phyloP scores from a whole-genome alignment of 2,797 vertebrate species.

The Apogon hyalosoma region DNA sequence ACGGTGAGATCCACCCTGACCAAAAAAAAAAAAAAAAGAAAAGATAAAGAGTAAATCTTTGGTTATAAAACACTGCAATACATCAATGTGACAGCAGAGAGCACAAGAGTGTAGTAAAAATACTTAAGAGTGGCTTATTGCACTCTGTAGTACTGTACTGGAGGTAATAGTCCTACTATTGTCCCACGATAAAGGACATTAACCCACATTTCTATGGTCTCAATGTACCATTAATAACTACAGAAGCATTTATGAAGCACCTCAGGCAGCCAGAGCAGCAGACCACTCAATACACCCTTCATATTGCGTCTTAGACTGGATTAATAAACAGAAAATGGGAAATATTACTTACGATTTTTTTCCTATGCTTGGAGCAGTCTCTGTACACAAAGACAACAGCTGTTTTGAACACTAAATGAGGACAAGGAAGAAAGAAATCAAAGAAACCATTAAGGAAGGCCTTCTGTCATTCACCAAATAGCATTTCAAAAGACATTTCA shows the following conservation, averaged over 20 bases:
- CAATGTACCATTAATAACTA: constrained; percentile 1
- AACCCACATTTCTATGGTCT: constrained; percentile 30
- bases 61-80: constrained; percentile 27
- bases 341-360: constrained; percentile 89
- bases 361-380: constrained; percentile 96
- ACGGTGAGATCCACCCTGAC: constrained; percentile 92
- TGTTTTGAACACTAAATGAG: constrained; percentile 92
- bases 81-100: constrained; percentile 3
- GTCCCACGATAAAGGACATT: constrained; percentile 17
- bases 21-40: constrained; percentile 20
- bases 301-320: neutral
- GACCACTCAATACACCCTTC: neutral
- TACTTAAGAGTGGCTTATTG: neutral
- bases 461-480: neutral
- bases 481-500: constrained; percentile 20
- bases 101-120: constrained; percentile 61
- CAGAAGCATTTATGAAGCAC: constrained; percentile 15
- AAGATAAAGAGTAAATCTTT: neutral
- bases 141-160: neutral
- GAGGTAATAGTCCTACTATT: neutral
- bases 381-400: constrained; percentile 97
- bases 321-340: constrained; percentile 5
- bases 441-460: constrained; percentile 40
- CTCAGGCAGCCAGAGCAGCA: constrained; percentile 1
- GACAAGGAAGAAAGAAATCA: neutral